Base-by-base conservation (phyloP, 2,113 vertebrate genomes). In the Jaculus jaculus region DNA sequence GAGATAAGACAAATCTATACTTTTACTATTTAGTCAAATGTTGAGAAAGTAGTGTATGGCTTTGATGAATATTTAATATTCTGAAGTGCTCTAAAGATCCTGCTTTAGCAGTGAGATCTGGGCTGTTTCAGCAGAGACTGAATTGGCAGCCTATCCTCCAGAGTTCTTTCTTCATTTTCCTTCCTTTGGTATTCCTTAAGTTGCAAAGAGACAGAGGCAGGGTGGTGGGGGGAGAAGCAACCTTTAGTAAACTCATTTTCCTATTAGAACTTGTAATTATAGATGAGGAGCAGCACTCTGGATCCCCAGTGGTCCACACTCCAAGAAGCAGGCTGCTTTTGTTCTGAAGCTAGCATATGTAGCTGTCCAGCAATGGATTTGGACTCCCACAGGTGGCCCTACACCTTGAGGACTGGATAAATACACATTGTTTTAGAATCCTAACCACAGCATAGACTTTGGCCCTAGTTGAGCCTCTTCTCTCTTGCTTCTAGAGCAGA, bases 51-150 rank as follows among this genome's bases (percentile, higher is more conserved):
- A 32, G 73, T 60, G 18, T 73, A 94, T 95, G 72, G 78, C 69
- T 96, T 97, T 96, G 88, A 96, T 93, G 94, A 95, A 96, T 95
- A 91, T 95, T 97, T 95, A 95, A 96, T 83, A 80, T 86, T 73
- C 58, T 7, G 30, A 66, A 77, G 73, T 85, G 86, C 82, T 92
- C 96, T 93, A 89, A 24, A 58, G 87, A 82, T 73, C 68, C 89
- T 72, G 79, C 84, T 86, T 84, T 20, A 84, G 92, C 87, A 30
- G 73, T 73, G 82, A 79, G 85, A 66, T 72, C 85, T 85, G 87
- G 91, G 60, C 47, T 3, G 32, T 84, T 87, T 84, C 87, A 87
- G 90, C 68, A 89, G 78, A 84, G 87, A 79, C n/a, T 60, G 42
- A 95, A 94, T n/a, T 81, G 73, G 91, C 60, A 32, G 54, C 79